Percentiles rank a stretch among this genome's conserved stretches.
Evolutionary conservation across 2,888 invertebrate genomes (phyloP).

Genomic region (Ellobium chinense): DNA sequence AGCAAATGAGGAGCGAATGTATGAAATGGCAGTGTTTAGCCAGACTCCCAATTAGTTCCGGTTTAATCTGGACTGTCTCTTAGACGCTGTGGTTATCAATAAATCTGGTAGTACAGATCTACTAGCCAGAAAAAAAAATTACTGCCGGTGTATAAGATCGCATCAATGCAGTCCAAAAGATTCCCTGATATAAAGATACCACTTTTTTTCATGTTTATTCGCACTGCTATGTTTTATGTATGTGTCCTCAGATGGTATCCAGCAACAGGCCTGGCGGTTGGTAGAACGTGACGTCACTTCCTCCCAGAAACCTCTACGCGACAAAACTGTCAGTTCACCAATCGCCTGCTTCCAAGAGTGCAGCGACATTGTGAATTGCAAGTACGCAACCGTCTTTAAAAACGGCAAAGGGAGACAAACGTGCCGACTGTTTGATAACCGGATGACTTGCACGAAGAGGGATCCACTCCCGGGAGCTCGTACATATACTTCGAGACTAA

Average conservation of each 20-base stretch:
- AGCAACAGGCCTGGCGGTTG: constrained; percentile 17
- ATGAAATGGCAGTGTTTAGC: too few species aligned
- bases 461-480: background rate
- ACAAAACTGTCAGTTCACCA: background rate
- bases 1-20: too few species aligned
- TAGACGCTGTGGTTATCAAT: too few species aligned
- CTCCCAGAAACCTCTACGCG: background rate
- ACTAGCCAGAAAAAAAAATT: too few species aligned
- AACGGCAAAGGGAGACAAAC: background rate
- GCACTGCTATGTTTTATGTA: too few species aligned
- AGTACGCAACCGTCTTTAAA: background rate
- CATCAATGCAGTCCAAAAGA: too few species aligned
- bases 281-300: background rate
- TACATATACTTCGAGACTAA: constrained; percentile 13
- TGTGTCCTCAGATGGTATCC: background rate
- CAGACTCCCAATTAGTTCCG: too few species aligned
- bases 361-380: background rate
- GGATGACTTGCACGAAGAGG: background rate
- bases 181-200: too few species aligned
- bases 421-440: constrained; percentile 7
- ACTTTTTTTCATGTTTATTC: too few species aligned
- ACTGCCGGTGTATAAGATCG: too few species aligned
- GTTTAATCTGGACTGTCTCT: too few species aligned
- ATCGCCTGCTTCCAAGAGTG: constrained; percentile 14
- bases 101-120: too few species aligned